Evolutionary conservation across 2,797 vertebrate genomes (phyloP).

Genomic region (Typhlichthys eigenmanni): DNA sequence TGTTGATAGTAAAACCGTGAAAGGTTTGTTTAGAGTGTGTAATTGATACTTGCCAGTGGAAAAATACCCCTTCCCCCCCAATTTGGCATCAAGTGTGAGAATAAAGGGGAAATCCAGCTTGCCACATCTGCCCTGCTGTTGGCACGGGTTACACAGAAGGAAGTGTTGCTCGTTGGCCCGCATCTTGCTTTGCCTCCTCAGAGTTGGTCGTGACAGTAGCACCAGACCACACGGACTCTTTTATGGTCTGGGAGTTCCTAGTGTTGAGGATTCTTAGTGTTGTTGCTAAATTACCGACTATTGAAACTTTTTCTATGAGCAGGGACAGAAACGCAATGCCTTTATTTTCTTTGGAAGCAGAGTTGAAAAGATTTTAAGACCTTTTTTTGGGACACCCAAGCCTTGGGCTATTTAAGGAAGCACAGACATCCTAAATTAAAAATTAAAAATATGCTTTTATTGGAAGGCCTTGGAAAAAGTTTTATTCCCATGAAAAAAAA

Average conservation of each 20-base stretch:
- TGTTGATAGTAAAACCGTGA: conserved; percentile 70
- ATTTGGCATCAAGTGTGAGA: conserved; percentile 74
- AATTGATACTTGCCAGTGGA: conserved; percentile 76
- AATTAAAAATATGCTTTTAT: conserved; percentile 48
- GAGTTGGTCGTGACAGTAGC: conserved; percentile 67
- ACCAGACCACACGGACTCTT: conserved; percentile 86
- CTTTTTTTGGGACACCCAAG: conserved; percentile 51
- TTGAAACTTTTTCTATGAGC: conserved; percentile 68
- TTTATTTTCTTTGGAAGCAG: conserved; percentile 59
- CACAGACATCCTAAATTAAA: conserved; percentile 47
- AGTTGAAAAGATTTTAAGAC: conserved; percentile 43
- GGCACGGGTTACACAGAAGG: conserved; percentile 68
- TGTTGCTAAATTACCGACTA: conserved; percentile 67
- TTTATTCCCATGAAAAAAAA: conserved; percentile 44
- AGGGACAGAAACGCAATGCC: conserved; percentile 62
- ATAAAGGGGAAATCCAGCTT: conserved; percentile 67
- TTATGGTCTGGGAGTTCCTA: conserved; percentile 47
- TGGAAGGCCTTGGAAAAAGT: conserved; percentile 59
- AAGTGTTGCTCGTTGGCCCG: conserved; percentile 54
- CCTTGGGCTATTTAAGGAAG: conserved; percentile 48
- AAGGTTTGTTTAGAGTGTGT: conserved; percentile 74
- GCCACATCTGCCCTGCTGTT: conserved; percentile 72
- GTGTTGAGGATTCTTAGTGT: conserved; percentile 54
- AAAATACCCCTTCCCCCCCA: conserved; percentile 57
- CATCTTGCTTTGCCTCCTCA: conserved; percentile 26